Evolutionary conservation across 1,140 invertebrate genomes (phyloP), one percentile per base, ranked within the genome.

Genomic region (Scaptomyza graminum): DNA sequence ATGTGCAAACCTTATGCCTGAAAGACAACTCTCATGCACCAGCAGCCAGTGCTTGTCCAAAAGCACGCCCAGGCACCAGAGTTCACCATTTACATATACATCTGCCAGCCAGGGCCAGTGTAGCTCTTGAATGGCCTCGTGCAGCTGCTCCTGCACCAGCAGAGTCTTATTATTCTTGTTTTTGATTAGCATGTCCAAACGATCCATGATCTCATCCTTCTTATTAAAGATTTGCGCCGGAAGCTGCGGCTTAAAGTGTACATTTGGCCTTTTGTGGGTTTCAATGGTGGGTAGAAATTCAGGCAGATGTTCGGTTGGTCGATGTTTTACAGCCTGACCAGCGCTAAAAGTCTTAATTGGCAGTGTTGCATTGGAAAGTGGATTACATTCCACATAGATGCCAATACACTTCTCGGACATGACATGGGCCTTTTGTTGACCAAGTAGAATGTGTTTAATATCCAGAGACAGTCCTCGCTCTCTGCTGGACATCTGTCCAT

Each of bases 21-120:
- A 78, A 12, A 93, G 76, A 52, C 95, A 96, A 5, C 92, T 91
- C 3, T 93, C 89, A 62, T 93, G 94, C 1, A 95, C 92, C 16
- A 96, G 65, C 34, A 96, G 90, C 95, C 95, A 95, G 22, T 93
- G 90, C 2, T 90, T 61, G 73, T 95, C 93, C n/a, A 96, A 85
- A 56, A 95, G 92, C 60, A 94, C 92, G 1, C 95, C 95, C 11
- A 94, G 92, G 81, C 95, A 96, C 80, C 91, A 93, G 68, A 95
- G 94, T 28, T 90, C 79, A 16, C 95, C 95, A 79, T 96, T 93
- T 0, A 93, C 91, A 89, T 94, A 95, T 37, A 96, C 91, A 68
- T 94, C 94, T 0, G 93, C 95, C 66, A 94, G 91, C 95, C 95
- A 96, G 1, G 95, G 95, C 93, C 78, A 87, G 41, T 82, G 82